Conservation (phyloP, 2,113 vertebrate species). For the Anthoscopus minutus region DNA sequence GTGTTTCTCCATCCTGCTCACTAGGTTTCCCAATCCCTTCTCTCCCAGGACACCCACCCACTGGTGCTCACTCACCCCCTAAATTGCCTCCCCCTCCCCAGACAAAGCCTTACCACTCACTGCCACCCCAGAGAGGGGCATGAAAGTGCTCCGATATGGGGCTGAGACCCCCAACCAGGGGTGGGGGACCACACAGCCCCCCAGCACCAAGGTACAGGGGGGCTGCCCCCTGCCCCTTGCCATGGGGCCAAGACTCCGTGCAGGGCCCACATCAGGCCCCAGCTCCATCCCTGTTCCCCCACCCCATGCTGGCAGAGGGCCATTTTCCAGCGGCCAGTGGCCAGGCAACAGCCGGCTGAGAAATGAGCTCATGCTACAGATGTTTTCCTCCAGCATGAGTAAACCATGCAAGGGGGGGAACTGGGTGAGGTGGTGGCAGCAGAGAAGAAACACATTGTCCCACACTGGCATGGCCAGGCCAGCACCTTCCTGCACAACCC, state of each 20-base stretch:
- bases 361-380: constrained; percentile 61
- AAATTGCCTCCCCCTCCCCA: neutral
- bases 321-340: constrained; percentile 12
- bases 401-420: neutral
- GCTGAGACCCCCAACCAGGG: neutral
- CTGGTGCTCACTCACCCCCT: neutral
- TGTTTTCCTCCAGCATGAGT: constrained; percentile 53
- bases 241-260: neutral
- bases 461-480: accelerated
- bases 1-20: neutral
- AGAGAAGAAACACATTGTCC: neutral
- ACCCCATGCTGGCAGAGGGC: neutral
- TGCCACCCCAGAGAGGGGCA: neutral
- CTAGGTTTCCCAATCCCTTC: neutral
- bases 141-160: neutral
- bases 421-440: accelerated
- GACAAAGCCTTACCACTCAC: accelerated
- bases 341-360: neutral
- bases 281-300: neutral
- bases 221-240: neutral
- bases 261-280: neutral
- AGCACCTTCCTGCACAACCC: neutral
- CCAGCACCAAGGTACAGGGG: neutral
- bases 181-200: accelerated
- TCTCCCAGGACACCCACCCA: accelerated